Base-by-base conservation (phyloP, 2,888 invertebrate species). In the Willowsia nigromaculata region DNA sequence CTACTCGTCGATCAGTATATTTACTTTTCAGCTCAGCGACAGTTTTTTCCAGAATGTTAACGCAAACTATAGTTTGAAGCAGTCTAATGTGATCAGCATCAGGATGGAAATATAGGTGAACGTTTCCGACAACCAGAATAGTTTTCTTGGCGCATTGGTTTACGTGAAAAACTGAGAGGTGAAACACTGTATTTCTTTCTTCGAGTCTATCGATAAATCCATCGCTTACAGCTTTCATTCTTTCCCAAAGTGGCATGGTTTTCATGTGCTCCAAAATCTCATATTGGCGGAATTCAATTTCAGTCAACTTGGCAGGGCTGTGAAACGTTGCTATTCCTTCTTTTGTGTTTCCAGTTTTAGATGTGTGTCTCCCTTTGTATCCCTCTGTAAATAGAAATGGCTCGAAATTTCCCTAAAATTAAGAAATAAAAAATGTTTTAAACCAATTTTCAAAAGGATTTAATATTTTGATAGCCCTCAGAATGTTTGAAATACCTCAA, bases 21-120 rank as follows among this genome's bases (percentile, higher is more conserved):
- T 95, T 91, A 86, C 85, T 15, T 33, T 83, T 90, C 86, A 92
- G 93, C 93, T 93, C 93, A 88, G 85, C 93, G 88, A 85, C 92
- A 91, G 84, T 94, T 91, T 53, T 95, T 94, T 96, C 95, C 30
- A 98, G 93, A 94, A 96, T 97, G 59, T 95, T 94, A 91, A 98
- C 95, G 30, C 96, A 95, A 90, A 96, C 95, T 40, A 96, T 96
- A 40, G 96, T 96, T 95, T 99, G 99, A 27, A 99, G 93, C 4
- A 98, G 94, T 90, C 99, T 95, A 92, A 99, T 96, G 93, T 98
- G 97, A 94, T 97, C 97, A 6, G 98, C 97, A 94, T 97, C 96
- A 0, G 98, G 98, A 93, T 97, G 97, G 93, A 98, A 99, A 94
- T 98, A 99, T 74, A 99, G 95, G 95, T 99, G 99, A 7, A 88